A percentile compares a stretch with the other conserved stretches of the same genome.
Conservation (phyloP, 1,140 invertebrate genomes). For the Pseudomyrmex cubaensis region DNA sequence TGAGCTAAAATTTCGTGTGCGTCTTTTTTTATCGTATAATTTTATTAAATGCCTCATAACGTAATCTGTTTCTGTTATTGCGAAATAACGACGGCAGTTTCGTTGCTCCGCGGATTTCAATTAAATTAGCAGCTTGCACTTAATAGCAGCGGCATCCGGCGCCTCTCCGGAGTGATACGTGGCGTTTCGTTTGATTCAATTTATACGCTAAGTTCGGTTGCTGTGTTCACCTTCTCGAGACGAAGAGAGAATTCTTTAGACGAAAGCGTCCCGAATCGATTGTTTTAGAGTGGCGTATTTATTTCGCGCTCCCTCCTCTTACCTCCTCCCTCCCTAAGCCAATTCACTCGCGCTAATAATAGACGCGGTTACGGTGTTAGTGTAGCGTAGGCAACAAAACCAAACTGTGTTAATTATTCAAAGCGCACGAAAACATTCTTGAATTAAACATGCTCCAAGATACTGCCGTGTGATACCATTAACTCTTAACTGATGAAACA, state of each 20-base stretch:
- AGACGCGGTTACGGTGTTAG: conserved; percentile 39
- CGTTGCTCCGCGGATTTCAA: not conserved
- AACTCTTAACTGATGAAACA: conserved; percentile 51
- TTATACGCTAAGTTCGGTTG: not conserved
- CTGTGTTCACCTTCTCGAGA: not conserved
- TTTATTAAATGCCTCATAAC: not conserved
- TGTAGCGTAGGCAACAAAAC: conserved; percentile 52
- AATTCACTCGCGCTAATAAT: conserved; percentile 49
- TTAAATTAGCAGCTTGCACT: conserved; percentile 9
- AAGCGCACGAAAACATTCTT: conserved; percentile 54
- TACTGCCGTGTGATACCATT: conserved; percentile 46
- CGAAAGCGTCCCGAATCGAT: conserved; percentile 20
- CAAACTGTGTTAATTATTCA: conserved; percentile 60
- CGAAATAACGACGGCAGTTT: not conserved
- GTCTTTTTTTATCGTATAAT: not conserved
- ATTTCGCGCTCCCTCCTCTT: conserved; percentile 11
- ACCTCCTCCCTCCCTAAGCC: not conserved
- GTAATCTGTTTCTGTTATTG: not conserved
- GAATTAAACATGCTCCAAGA: conserved; percentile 53
- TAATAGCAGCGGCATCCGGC: not conserved
- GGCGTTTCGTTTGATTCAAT: not conserved
- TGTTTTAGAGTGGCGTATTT: conserved; percentile 40
- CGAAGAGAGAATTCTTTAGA: not conserved
- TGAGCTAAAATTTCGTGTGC: not conserved
- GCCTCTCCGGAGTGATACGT: not conserved